Conservation (phyloP, 2,113 vertebrate genomes). For the Theristicus caerulescens region DNA sequence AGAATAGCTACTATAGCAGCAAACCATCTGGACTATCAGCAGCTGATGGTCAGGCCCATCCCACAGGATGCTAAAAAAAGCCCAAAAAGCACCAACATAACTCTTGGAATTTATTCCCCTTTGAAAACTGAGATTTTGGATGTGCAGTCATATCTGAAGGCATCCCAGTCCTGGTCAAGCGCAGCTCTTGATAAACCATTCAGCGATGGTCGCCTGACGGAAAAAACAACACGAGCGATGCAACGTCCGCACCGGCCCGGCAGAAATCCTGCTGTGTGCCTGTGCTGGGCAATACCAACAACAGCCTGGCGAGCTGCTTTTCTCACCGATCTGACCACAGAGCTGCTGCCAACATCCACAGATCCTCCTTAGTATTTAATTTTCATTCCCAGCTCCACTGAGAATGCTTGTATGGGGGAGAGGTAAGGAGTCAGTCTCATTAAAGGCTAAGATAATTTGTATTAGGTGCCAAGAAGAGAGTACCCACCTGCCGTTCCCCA, state of each 20-base stretch:
- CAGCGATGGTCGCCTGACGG: background rate
- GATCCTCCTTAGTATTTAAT: background rate
- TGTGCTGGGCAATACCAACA: background rate
- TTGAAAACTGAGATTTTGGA: background rate
- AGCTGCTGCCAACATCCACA: background rate
- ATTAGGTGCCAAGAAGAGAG: background rate
- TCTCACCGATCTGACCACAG: background rate
- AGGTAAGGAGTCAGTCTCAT: background rate
- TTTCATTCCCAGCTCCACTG: background rate
- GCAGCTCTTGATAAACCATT: background rate
- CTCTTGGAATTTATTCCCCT: background rate
- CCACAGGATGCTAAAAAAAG: background rate
- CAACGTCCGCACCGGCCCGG: accelerated
- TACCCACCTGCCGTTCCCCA: background rate
- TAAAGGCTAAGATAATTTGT: background rate
- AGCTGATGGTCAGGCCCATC: background rate
- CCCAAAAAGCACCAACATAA: background rate
- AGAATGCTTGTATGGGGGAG: background rate
- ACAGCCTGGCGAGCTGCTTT: background rate
- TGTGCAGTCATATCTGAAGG: background rate
- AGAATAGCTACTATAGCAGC: background rate
- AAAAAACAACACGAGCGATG: accelerated
- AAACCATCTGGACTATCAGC: background rate
- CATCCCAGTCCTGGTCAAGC: background rate
- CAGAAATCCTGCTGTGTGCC: background rate